A percentile compares a stretch with the other conserved stretches of the same genome.
These are phyloP conservation scores for Halictus quadricinctus DNA, from an alignment of 2,888 invertebrate species.

Conservation along the genomic window DNA sequence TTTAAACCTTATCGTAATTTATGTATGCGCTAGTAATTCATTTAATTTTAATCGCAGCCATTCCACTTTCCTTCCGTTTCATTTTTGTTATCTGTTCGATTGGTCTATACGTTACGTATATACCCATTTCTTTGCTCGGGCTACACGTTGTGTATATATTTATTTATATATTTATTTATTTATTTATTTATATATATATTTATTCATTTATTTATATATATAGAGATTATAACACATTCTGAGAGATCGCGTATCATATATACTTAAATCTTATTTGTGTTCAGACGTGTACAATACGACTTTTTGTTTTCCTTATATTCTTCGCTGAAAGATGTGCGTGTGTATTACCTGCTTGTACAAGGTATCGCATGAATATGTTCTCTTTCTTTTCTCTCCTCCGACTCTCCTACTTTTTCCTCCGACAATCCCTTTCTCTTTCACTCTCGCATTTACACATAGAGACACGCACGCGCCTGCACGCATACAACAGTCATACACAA, in stretches of 20 bases:
- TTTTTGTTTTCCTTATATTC: slow-evolving; percentile 13
- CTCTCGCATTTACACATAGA: slow-evolving; percentile 2
- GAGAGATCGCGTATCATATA: slow-evolving; percentile 49
- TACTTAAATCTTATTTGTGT: slow-evolving; percentile 52
- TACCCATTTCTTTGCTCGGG: slow-evolving; percentile 26
- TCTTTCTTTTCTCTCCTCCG: background rate
- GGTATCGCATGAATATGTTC: slow-evolving; percentile 52
- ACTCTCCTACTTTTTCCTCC: background rate
- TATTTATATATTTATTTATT: background rate
- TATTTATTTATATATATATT: slow-evolving; percentile 42
- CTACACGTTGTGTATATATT: slow-evolving; percentile 39
- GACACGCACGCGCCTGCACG: background rate
- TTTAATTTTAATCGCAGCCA: slow-evolving; percentile 46
- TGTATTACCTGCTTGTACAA: slow-evolving; percentile 59
- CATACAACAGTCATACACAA: background rate
- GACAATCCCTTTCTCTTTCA: slow-evolving; percentile 16
- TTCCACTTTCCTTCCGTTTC: slow-evolving; percentile 31
- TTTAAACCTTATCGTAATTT: slow-evolving; percentile 44
- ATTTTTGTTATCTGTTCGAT: slow-evolving; percentile 25
- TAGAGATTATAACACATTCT: slow-evolving; percentile 53
- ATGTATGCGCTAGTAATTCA: slow-evolving; percentile 47
- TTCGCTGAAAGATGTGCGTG: slow-evolving; percentile 65
- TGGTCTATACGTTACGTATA: slow-evolving; percentile 38
- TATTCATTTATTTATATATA: slow-evolving; percentile 39
- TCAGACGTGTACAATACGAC: slow-evolving; percentile 51